Conservation (phyloP, 2,113 vertebrate species). For the Morone chrysops region DNA sequence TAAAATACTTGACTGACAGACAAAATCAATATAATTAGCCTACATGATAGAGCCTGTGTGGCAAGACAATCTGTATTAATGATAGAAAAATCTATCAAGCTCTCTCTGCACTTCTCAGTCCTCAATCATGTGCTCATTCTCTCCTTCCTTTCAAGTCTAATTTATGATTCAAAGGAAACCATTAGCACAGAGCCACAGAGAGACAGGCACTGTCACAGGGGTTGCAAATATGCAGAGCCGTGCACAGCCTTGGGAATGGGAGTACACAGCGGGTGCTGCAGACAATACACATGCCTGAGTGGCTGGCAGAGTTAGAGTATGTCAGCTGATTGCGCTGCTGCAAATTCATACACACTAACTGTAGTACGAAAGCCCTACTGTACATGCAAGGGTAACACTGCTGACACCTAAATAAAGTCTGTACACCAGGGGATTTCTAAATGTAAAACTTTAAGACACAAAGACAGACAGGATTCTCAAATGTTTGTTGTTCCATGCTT, state of each 20-base stretch:
- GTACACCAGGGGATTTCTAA: not conserved
- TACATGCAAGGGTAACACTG: not conserved
- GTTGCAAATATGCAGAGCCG: slow-evolving; percentile 44
- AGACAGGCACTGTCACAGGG: slow-evolving; percentile 43
- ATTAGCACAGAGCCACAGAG: slow-evolving; percentile 58
- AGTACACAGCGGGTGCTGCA: slow-evolving; percentile 39
- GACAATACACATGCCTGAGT: slow-evolving; percentile 29
- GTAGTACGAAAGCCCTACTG: not conserved
- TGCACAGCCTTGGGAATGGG: slow-evolving; percentile 14
- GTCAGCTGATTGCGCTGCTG: slow-evolving; percentile 44
- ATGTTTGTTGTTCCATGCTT: not conserved
- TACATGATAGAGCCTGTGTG: slow-evolving; percentile 51
- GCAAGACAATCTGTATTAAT: slow-evolving; percentile 68
- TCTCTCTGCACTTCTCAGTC: slow-evolving; percentile 43
- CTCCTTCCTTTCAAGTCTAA: slow-evolving; percentile 64
- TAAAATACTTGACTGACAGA: slow-evolving; percentile 64
- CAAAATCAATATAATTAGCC: slow-evolving; percentile 72
- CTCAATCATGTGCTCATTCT: slow-evolving; percentile 60
- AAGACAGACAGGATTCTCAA: not conserved
- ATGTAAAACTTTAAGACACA: not conserved
- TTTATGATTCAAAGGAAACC: slow-evolving; percentile 67
- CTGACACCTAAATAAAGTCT: not conserved
- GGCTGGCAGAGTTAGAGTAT: slow-evolving; percentile 27
- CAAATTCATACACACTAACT: not conserved
- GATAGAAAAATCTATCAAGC: slow-evolving; percentile 70